Base-by-base conservation (phyloP, 2,113 vertebrate genomes). In the Tragelaphus scriptus region DNA sequence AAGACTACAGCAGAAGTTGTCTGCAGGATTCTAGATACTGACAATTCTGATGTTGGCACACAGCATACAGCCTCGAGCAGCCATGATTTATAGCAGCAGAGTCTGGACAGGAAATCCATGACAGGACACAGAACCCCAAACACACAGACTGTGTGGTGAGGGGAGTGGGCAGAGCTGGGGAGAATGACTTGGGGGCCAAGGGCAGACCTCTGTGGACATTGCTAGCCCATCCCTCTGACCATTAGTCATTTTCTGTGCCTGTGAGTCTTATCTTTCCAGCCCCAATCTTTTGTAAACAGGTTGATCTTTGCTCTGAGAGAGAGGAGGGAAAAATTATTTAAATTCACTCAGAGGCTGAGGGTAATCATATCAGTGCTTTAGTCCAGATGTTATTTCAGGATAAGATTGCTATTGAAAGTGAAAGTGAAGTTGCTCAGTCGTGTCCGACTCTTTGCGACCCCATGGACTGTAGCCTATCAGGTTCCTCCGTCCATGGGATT, bases 321-420 rank as follows among this genome's bases (percentile, higher is more conserved):
- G n/a, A 63, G 85, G 91, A 84, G 68, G 84, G 44, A n/a, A 77
- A 53, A 36, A 58, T 65, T 63, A 36, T 95, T 88, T 90, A 95
- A 90, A 90, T 90, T 65, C 84, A 55, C 86, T 86, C 77, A 25
- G 79, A 93, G 71, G 61, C 95, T 40, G 32, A 86, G 51, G 92
- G 84, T 59, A 86, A 87, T 96, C 82, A 85, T 82, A 63, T 10
- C 44, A 96, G 91, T 59, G 51, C 93, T 93, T 94, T 90, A 85
- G 89, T 89, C 95, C 89, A 95, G 86, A 91, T 90, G 81, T 75
- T 88, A 90, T 79, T 88, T 91, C 51, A 53, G 93, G 65, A 47
- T 84, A 90, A 63, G 75, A 61, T 65, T 65, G 91, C 91, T 71
- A 12, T 49, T 49, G 49, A 12, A 49, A 49, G 49, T 49, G 49